Evolutionary conservation across 2,113 vertebrate genomes (phyloP).

Genomic region (Potamarius usumacintae): DNA sequence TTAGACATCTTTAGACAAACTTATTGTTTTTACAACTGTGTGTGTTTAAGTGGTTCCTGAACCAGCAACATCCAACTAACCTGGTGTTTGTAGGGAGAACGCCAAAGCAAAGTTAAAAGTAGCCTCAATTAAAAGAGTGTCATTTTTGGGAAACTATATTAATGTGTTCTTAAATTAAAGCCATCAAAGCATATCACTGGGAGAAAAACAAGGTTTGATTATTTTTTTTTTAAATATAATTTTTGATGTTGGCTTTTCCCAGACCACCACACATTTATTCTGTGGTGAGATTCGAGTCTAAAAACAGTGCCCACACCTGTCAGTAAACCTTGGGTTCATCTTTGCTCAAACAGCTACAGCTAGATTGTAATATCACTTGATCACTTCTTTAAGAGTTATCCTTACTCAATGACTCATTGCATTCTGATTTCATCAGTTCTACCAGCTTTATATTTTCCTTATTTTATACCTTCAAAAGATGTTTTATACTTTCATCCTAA

Average conservation of each 20-base stretch:
- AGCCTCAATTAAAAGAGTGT: background rate
- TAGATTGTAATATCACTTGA: constrained; percentile 7
- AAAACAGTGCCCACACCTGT: constrained; percentile 14
- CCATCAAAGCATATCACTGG: background rate
- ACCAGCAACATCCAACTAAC: background rate
- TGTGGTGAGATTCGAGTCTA: background rate
- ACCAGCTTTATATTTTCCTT: background rate
- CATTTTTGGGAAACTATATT: background rate
- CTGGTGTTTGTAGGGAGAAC: background rate
- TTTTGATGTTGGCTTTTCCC: background rate
- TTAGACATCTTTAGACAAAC: background rate
- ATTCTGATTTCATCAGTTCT: background rate
- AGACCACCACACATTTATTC: background rate
- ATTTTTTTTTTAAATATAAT: background rate
- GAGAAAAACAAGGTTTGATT: background rate
- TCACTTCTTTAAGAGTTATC: background rate
- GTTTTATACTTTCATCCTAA: background rate
- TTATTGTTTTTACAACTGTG: background rate
- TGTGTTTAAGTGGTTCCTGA: background rate
- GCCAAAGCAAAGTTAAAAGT: background rate
- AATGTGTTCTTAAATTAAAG: background rate
- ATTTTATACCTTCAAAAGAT: background rate
- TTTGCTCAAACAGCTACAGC: background rate
- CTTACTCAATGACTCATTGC: background rate
- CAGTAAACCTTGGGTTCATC: constrained; percentile 8